Evolutionary conservation across 1,140 invertebrate genomes (phyloP), one percentile per base, ranked within the genome.

Genomic region (Leptopilina clavipes): DNA sequence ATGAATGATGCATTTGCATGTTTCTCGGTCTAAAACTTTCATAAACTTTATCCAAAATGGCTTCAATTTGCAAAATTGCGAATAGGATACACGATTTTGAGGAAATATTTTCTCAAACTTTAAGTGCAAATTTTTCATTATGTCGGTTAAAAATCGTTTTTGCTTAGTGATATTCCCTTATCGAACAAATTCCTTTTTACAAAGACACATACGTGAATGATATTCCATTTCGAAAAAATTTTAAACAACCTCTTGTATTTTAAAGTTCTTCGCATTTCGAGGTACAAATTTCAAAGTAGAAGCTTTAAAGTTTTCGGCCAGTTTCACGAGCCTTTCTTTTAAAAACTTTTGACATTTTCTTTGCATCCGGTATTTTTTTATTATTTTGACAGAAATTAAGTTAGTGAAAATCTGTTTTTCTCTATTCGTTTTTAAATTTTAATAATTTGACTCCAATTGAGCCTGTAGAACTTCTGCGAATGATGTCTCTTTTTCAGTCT

Each of bases 41-140:
- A 44, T 44, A 1, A 43, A 74, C 10, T 18, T 74, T 31, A 74
- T 31, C 54, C 72, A 74, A 74, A 74, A 74, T 37, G 72, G 72
- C 52, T 54, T 74, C 14, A 6, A 74, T 11, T 59, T 74, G 52
- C 72, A 74, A 74, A 74, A 74, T 74, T 43, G 45, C n/a, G 72
- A 56, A 19, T 52, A 74, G 7, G 43, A 52, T 18, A 74, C 22
- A 43, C 65, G 3, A 44, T 11, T 74, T 25, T 74, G 31, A 7
- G n/a, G 18, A 65, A 59, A 19, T 10, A 44, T 19, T 0, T 56
- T 74, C n/a, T 11, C 7, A 74, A 74, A 74, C 11, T 74, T 74
- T 65, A 11, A 52, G 43, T 74, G n/a, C 52, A 74, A 74, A 59
- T 74, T 74, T 7, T 22, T 9, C 48, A 74, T 56, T n/a, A 12